Conservation (phyloP, 2,888 invertebrate species). For the Tridacna gigas region DNA sequence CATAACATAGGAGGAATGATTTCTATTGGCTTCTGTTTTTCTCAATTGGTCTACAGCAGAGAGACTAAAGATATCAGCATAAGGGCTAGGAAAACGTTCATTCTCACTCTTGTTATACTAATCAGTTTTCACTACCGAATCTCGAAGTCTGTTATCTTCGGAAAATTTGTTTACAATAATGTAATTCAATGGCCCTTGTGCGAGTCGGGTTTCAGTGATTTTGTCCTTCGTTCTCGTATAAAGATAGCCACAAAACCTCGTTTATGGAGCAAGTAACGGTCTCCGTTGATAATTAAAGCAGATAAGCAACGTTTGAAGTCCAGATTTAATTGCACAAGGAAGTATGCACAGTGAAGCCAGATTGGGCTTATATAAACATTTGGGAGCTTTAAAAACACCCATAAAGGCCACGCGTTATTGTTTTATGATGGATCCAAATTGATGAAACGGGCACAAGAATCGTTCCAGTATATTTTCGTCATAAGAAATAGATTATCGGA, state of each 20-base stretch:
- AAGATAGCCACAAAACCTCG: constrained; percentile 40
- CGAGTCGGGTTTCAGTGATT: constrained; percentile 19
- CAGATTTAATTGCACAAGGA: constrained; percentile 53
- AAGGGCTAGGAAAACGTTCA: too few species aligned
- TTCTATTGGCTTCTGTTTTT: too few species aligned
- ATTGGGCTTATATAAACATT: constrained; percentile 59
- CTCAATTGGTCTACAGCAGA: too few species aligned
- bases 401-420: constrained; percentile 50
- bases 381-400: constrained; percentile 47
- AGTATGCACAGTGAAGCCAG: constrained; percentile 57
- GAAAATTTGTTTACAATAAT: constrained; percentile 32
- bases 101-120: constrained; percentile 2
- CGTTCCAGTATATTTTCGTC: neutral
- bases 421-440: constrained; percentile 43
- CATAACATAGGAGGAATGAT: too few species aligned
- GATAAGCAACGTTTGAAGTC: constrained; percentile 65
- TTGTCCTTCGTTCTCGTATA: constrained; percentile 19
- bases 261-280: constrained; percentile 61
- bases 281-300: constrained; percentile 59
- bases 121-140: constrained; percentile 25
- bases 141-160: constrained; percentile 17
- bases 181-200: constrained; percentile 33
- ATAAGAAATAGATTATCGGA: too few species aligned
- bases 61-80: too few species aligned
- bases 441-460: constrained; percentile 2